Evolutionary conservation across 2,797 vertebrate genomes (phyloP).

Genomic region (Enteromius paludinosus): DNA sequence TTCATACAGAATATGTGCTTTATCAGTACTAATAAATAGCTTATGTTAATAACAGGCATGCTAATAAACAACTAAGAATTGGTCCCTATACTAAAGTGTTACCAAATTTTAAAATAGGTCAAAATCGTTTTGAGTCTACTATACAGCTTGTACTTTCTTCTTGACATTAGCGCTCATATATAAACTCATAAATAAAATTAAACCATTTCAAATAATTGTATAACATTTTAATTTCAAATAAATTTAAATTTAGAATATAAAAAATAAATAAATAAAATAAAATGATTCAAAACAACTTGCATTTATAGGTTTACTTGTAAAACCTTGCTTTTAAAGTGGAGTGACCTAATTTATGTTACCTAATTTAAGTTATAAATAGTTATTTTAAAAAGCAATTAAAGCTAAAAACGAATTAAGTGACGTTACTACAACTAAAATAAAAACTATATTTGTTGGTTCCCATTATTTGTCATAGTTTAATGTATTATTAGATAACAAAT

Average conservation of each 20-base stretch:
- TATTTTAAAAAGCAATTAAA: too few relatives aligned
- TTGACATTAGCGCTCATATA: constrained; percentile 34
- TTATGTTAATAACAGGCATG: not conserved
- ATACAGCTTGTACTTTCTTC: constrained; percentile 22
- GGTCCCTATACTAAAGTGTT: not conserved
- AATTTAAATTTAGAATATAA: too few relatives aligned
- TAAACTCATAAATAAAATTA: too few relatives aligned
- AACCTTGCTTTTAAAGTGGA: too few relatives aligned
- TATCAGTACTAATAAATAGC: not conserved
- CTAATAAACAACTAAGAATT: not conserved
- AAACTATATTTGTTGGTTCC: not conserved
- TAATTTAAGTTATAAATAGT: too few relatives aligned
- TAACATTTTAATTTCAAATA: too few relatives aligned
- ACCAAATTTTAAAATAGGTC: not conserved
- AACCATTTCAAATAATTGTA: too few relatives aligned
- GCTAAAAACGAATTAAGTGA: not conserved
- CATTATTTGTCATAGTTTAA: not conserved
- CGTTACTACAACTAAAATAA: not conserved
- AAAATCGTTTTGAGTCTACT: not conserved
- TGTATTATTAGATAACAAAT: not conserved
- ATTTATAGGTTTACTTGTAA: too few relatives aligned
- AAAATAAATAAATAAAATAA: too few relatives aligned
- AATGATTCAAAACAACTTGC: too few relatives aligned
- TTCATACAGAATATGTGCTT: too few relatives aligned
- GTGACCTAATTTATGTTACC: too few relatives aligned